Conservation (phyloP, 2,888 invertebrate genomes). For the Hanleya hanleyi region DNA sequence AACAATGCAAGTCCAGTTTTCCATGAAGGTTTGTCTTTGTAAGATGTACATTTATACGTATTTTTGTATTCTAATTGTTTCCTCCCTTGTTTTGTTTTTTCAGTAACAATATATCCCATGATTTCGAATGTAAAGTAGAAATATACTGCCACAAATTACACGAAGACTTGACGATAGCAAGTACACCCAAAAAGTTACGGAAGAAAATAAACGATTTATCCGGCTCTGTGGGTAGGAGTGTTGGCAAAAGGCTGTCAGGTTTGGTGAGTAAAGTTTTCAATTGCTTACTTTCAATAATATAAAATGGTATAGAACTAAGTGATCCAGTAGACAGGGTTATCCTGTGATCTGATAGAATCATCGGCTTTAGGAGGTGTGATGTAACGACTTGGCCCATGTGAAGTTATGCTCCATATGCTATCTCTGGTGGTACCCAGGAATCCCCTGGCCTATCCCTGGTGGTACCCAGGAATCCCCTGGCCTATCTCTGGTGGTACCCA, state of each 20-base stretch:
- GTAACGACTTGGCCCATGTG: neutral
- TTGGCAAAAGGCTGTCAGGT: constrained; percentile 79
- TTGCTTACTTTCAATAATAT: too few relatives aligned
- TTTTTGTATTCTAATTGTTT: neutral
- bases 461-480: too few relatives aligned
- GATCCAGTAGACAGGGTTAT: neutral
- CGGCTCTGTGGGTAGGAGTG: constrained; percentile 80
- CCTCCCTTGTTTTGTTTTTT: constrained; percentile 44
- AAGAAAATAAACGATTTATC: constrained; percentile 77
- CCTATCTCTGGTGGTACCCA: too few relatives aligned
- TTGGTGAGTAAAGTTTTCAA: too few relatives aligned
- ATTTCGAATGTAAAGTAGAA: constrained; percentile 79
- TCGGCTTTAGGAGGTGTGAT: too few relatives aligned
- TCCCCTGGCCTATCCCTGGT: too few relatives aligned
- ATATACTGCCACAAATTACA: constrained; percentile 79
- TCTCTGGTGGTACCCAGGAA: too few relatives aligned
- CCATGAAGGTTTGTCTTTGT: too few relatives aligned
- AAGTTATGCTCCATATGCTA: too few relatives aligned
- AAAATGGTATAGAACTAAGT: neutral
- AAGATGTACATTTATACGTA: too few relatives aligned
- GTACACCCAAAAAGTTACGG: constrained; percentile 79
- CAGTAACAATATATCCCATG: constrained; percentile 78
- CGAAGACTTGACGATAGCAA: constrained; percentile 79
- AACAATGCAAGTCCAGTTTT: too few relatives aligned
- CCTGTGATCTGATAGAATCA: neutral